Evolutionary conservation across 2,888 invertebrate species (phyloP).

Genomic region (Heteromurus nitidus): DNA sequence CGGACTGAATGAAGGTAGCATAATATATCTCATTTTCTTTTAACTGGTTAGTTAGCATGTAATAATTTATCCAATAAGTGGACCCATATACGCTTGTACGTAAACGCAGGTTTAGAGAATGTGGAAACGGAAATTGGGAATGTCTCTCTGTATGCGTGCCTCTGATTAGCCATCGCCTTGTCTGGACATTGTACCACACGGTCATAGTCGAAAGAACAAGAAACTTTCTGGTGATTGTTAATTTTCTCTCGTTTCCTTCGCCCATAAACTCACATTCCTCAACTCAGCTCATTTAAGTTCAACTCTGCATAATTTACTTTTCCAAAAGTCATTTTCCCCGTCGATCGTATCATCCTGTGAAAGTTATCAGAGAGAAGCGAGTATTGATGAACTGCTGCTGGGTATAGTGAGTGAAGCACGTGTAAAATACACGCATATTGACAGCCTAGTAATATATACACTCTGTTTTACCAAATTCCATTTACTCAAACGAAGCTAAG

Average conservation of each 20-base stretch:
- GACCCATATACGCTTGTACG: no score
- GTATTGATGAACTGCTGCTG: no score
- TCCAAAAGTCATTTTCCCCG: background rate
- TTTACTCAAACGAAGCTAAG: no score
- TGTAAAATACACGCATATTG: no score
- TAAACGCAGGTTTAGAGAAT: background rate
- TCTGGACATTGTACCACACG: constrained; percentile 1
- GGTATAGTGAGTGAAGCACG: no score
- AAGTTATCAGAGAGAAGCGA: constrained; percentile 8
- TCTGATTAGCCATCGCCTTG: background rate
- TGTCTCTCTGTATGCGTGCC: constrained; percentile 9
- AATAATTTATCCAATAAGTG: constrained; percentile 28
- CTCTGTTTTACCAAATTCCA: no score
- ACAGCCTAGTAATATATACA: no score
- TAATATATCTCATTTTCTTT: background rate
- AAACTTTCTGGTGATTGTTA: no score
- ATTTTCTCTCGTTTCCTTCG: background rate
- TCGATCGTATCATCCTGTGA: constrained; percentile 35
- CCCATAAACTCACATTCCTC: background rate
- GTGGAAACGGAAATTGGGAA: constrained; percentile 16
- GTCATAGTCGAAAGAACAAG: background rate
- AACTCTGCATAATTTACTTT: constrained; percentile 12
- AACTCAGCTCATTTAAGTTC: constrained; percentile 17
- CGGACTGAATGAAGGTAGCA: constrained; percentile 3
- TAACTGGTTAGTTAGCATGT: constrained; percentile 8